A percentile compares a stretch with the other conserved stretches of the same genome.
These are phyloP conservation scores for Balanococcus diminutus DNA, from an alignment of 2,888 invertebrate genomes.

Conservation along the genomic window DNA sequence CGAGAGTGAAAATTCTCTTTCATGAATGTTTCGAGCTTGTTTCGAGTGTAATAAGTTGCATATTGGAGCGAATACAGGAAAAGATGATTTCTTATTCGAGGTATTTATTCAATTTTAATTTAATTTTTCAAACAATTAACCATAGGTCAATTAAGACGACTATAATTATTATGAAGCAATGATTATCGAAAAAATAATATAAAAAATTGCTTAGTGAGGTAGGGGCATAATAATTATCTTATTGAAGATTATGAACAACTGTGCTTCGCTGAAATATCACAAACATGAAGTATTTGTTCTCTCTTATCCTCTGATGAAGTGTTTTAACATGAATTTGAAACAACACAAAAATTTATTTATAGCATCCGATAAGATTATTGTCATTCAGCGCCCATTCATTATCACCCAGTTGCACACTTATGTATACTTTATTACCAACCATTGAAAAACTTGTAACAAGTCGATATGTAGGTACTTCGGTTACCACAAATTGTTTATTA, in stretches of 20 bases:
- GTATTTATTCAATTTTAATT: too few relatives aligned
- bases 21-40: too few relatives aligned
- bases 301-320: not conserved
- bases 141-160: too few relatives aligned
- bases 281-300: not conserved
- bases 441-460: not conserved
- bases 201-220: too few relatives aligned
- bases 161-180: too few relatives aligned
- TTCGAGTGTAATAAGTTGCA: not conserved
- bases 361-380: not conserved
- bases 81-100: too few relatives aligned
- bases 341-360: not conserved
- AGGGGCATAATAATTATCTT: too few relatives aligned
- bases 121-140: too few relatives aligned
- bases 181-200: too few relatives aligned
- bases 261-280: too few relatives aligned
- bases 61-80: too few relatives aligned
- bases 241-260: too few relatives aligned
- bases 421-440: not conserved
- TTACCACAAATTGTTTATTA: not conserved
- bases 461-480: not conserved
- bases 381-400: slow-evolving; percentile 19
- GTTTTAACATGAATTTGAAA: slow-evolving; percentile 7
- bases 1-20: not conserved
- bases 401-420: not conserved